A percentile compares a stretch with the other conserved stretches of the same genome.
phyloP scores from a whole-genome alignment of 2,797 vertebrate genomes.

The Gallinago solitaria region DNA sequence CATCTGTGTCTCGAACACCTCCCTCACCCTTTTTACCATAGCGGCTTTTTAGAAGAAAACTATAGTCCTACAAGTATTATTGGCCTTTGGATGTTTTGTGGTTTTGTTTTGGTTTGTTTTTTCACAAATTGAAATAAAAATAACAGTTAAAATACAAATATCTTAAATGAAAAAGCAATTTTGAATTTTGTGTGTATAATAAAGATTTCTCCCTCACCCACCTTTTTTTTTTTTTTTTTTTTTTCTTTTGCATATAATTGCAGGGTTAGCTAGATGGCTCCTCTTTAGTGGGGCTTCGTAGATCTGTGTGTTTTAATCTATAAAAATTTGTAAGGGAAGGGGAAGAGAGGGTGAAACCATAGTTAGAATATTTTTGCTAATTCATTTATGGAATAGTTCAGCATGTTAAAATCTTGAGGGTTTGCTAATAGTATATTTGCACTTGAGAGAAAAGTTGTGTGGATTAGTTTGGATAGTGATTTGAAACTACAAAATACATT shows the following conservation, averaged over 20 bases:
- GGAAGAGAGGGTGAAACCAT: neutral
- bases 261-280: neutral
- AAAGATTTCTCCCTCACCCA: rapidly evolving
- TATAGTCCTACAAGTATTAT: neutral
- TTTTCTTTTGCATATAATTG: neutral
- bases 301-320: neutral
- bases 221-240: neutral
- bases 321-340: neutral
- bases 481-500: neutral
- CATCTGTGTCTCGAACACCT: rapidly evolving
- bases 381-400: neutral
- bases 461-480: neutral
- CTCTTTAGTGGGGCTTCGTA: neutral
- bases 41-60: neutral
- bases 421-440: neutral
- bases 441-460: neutral
- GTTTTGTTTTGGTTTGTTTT: neutral
- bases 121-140: neutral
- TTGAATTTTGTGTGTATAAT: neutral
- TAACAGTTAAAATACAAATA: neutral
- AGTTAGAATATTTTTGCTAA: neutral
- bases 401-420: neutral
- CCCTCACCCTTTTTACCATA: neutral
- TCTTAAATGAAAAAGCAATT: neutral
- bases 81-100: neutral